phyloP scores from a whole-genome alignment of 2,797 vertebrate genomes.

The Ataeniobius toweri region DNA sequence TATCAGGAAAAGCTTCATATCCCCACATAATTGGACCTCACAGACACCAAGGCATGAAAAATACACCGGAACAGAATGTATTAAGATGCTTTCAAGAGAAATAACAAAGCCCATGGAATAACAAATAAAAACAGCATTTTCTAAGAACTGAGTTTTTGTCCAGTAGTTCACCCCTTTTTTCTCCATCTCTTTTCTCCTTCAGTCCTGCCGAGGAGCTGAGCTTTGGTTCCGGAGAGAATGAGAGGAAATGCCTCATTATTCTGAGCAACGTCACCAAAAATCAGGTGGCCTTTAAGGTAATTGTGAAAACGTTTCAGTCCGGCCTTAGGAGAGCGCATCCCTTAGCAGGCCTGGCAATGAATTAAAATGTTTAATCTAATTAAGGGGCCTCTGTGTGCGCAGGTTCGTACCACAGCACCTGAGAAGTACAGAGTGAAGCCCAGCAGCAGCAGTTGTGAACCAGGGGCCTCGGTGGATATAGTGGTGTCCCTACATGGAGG shows the following conservation, averaged over 20 bases:
- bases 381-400: slow-evolving; percentile 8
- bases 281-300: slow-evolving; percentile 96
- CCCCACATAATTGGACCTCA: slow-evolving; percentile 20
- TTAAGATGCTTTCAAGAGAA: slow-evolving; percentile 21
- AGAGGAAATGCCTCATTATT: slow-evolving; percentile 93
- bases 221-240: slow-evolving; percentile 91
- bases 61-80: slow-evolving; percentile 7
- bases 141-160: neutral
- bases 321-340: neutral
- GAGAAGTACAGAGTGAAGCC: slow-evolving; percentile 97
- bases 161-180: slow-evolving; percentile 5
- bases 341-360: neutral
- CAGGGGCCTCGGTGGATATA: slow-evolving; percentile 90
- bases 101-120: slow-evolving; percentile 18
- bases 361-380: neutral
- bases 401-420: slow-evolving; percentile 97
- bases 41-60: slow-evolving; percentile 8
- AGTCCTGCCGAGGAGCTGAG: slow-evolving; percentile 96
- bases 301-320: slow-evolving; percentile 5
- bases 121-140: slow-evolving; percentile 14
- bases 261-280: slow-evolving; percentile 95
- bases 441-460: slow-evolving; percentile 93
- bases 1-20: slow-evolving; percentile 24
- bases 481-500: slow-evolving; percentile 93
- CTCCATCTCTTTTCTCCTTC: slow-evolving; percentile 12